Conservation (phyloP, 2,797 vertebrate species). For the Lagodon rhomboides region DNA sequence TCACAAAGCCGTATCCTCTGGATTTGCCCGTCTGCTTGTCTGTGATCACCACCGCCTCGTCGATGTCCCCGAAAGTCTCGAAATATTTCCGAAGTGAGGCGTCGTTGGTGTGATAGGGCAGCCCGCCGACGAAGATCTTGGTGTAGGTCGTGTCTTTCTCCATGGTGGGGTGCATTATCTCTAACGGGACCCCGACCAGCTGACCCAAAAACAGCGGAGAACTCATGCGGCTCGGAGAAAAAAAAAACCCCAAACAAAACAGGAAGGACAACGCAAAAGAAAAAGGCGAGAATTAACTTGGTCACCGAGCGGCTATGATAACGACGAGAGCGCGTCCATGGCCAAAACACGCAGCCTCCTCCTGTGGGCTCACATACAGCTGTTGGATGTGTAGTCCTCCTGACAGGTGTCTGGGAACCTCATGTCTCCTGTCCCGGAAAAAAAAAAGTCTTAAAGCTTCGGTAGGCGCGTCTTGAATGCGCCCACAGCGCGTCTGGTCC, state of each 20-base stretch:
- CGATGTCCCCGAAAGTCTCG: constrained; percentile 95
- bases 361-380: constrained; percentile 31
- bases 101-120: constrained; percentile 96
- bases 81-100: constrained; percentile 94
- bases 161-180: constrained; percentile 91
- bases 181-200: constrained; percentile 78
- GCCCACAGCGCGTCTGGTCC: constrained; percentile 67
- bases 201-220: constrained; percentile 73
- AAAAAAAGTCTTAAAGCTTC: constrained; percentile 46
- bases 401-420: constrained; percentile 72
- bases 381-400: constrained; percentile 30
- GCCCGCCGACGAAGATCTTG: constrained; percentile 95
- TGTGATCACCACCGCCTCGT: constrained; percentile 97
- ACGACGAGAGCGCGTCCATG: constrained; percentile 57
- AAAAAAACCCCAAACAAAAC: neutral
- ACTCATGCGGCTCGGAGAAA: constrained; percentile 61
- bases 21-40: constrained; percentile 97
- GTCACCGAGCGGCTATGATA: constrained; percentile 29
- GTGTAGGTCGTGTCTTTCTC: constrained; percentile 96
- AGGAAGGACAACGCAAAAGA: constrained; percentile 6
- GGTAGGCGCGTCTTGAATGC: constrained; percentile 55
- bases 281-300: constrained; percentile 48
- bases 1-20: constrained; percentile 96
- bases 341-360: constrained; percentile 13
- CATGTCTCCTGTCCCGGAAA: constrained; percentile 55